These are phyloP conservation scores for Oreonectes daqikongensis DNA, from an alignment of 2,797 vertebrate genomes.

Conservation along the genomic window DNA sequence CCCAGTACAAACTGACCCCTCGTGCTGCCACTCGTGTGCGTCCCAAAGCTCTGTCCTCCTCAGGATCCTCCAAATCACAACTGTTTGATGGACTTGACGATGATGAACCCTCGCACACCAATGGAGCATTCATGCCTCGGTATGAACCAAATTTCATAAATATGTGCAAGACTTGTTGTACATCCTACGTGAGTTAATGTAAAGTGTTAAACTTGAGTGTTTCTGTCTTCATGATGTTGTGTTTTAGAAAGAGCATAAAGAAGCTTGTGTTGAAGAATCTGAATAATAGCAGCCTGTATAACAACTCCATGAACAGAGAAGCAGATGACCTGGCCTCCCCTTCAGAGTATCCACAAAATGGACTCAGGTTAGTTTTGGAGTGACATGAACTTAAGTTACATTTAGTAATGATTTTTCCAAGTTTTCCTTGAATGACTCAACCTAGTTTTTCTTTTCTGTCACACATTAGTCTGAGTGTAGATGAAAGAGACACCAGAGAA, in stretches of 20 bases:
- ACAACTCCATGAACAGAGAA: conserved; percentile 80
- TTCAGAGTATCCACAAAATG: conserved; percentile 86
- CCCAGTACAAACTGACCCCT: conserved; percentile 93
- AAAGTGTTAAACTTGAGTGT: background rate
- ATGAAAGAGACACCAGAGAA: conserved; percentile 73
- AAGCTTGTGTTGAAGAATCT: conserved; percentile 94
- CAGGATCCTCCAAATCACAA: conserved; percentile 87
- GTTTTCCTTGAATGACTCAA: too few species aligned
- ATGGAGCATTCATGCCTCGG: conserved; percentile 92
- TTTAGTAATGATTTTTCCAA: background rate
- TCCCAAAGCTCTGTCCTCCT: conserved; percentile 88
- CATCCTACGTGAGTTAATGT: too few species aligned
- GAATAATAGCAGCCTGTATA: conserved; percentile 84
- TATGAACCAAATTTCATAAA: conserved; percentile 47
- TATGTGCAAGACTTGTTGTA: background rate
- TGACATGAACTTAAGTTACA: background rate
- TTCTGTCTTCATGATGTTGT: background rate
- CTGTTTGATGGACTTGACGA: conserved; percentile 95
- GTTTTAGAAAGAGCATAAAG: conserved; percentile 92
- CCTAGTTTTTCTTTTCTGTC: background rate
- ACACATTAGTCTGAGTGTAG: conserved; percentile 74
- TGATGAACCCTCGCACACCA: conserved; percentile 87
- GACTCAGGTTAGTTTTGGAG: conserved; percentile 76
- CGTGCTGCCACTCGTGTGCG: conserved; percentile 90
- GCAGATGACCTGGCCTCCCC: conserved; percentile 85